phyloP scores from a whole-genome alignment of 2,113 vertebrate species.

The Sphyrna mokarran region DNA sequence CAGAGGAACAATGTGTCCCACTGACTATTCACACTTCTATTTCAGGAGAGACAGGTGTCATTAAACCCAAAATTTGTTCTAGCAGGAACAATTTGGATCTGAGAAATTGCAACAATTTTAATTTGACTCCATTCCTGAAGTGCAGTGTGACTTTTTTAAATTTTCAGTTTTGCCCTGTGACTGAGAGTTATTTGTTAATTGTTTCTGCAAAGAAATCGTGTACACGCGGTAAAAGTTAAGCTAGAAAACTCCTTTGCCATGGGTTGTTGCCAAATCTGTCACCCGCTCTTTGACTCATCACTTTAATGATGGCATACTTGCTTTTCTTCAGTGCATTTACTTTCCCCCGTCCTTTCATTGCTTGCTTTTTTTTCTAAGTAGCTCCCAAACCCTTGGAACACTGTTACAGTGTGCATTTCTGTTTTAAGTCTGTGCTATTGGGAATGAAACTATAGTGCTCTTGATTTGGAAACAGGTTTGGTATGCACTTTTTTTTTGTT shows the following conservation, averaged over 20 bases:
- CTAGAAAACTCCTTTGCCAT: background rate
- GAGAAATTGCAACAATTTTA: background rate
- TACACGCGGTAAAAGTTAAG: background rate
- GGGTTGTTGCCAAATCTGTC: constrained; percentile 21
- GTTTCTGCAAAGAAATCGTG: background rate
- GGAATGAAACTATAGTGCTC: background rate
- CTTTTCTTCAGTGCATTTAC: constrained; percentile 22
- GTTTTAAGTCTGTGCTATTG: constrained; percentile 19
- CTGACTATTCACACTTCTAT: constrained; percentile 25
- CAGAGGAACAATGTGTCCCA: constrained; percentile 29
- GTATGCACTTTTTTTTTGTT: background rate
- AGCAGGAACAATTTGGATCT: constrained; percentile 28
- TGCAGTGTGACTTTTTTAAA: constrained; percentile 18
- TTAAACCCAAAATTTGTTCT: constrained; percentile 20
- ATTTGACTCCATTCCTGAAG: background rate
- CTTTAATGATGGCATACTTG: constrained; percentile 26
- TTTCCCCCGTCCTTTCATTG: background rate
- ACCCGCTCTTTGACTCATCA: constrained; percentile 33
- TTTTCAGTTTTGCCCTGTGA: background rate
- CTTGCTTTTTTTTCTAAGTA: background rate
- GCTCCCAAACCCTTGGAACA: constrained; percentile 13
- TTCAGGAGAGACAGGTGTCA: constrained; percentile 32
- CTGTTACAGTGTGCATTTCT: constrained; percentile 31
- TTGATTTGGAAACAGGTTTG: constrained; percentile 20
- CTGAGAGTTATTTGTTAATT: background rate